phyloP scores from a whole-genome alignment of 1,140 invertebrate species.

The Neotoxoptera formosana region DNA sequence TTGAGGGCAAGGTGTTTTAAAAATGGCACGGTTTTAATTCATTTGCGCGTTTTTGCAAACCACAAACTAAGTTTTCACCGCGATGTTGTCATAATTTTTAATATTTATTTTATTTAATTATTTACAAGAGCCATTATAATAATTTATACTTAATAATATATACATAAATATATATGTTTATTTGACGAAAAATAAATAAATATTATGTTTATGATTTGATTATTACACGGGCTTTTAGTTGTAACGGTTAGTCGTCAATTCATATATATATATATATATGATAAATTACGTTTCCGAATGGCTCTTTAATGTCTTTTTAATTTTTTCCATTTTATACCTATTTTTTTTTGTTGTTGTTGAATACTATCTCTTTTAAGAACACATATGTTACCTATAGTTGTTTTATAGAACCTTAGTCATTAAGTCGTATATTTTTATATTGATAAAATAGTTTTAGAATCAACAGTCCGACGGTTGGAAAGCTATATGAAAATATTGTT shows the following conservation, averaged over 20 bases:
- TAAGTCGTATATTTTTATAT: constrained; percentile 33
- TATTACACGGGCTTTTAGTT: background rate
- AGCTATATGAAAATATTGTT: background rate
- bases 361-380: background rate
- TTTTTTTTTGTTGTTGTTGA: background rate
- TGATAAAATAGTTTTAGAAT: background rate
- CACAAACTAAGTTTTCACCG: background rate
- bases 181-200: background rate
- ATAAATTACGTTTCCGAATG: background rate
- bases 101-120: constrained; percentile 33
- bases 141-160: background rate
- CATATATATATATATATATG: background rate
- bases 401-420: background rate
- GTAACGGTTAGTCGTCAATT: background rate
- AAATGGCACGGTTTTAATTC: background rate
- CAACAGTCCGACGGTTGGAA: background rate
- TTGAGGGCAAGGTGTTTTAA: background rate
- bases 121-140: background rate
- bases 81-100: constrained; percentile 36
- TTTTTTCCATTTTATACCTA: constrained; percentile 29
- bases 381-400: constrained; percentile 28
- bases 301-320: background rate
- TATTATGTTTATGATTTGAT: constrained; percentile 22
- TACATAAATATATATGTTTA: background rate
- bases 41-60: background rate